Base-by-base conservation (phyloP, 2,888 invertebrate species). In the Syrphus vitripennis region DNA sequence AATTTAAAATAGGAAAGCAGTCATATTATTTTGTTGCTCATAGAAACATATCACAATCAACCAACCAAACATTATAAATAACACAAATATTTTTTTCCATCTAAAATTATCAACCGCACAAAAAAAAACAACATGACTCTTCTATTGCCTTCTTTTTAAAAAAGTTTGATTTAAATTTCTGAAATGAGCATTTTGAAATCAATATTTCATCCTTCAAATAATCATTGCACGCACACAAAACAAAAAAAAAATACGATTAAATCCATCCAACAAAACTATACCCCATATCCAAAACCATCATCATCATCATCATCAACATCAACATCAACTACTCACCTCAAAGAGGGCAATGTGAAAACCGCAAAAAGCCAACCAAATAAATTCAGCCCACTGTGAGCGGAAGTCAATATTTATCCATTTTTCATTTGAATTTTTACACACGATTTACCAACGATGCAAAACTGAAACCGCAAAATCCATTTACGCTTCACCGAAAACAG, bases 321-420 rank as follows among this genome's bases (percentile, higher is more conserved):
- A 42, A 3, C 57, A 21, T 14, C 40, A 80, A n/a, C 37, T 74
- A 76, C 70, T 81, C 45, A 81, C 81, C 81, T 59, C 53, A 45
- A n/a, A 29, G n/a, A 21, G 40, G 10, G n/a, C 19, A 81, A 55
- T 19, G n/a, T n/a, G 29, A n/a, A 59, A 26, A 69, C 40, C 29
- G 4, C 75, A 31, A 74, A 50, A 53, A 76, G 50, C 31, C 45
- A 77, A 67, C 48, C 21, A 59, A 77, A 71, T 50, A 50, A 67
- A 48, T 57, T 69, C 69, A 59, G 19, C 82, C 67, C 71, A 82
- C 82, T 61, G 24, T n/a, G 16, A 42, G 37, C 71, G 71, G 57
- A 82, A 76, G 71, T 65, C 71, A 67, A 67, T 69, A 69, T 70
- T 34, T 55, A 79, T 83, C 83, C 74, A 79, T 83, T 79, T 74